Evolutionary conservation across 2,888 invertebrate species (phyloP), one percentile per base, ranked within the genome.

Genomic region (Beris chalybata): DNA sequence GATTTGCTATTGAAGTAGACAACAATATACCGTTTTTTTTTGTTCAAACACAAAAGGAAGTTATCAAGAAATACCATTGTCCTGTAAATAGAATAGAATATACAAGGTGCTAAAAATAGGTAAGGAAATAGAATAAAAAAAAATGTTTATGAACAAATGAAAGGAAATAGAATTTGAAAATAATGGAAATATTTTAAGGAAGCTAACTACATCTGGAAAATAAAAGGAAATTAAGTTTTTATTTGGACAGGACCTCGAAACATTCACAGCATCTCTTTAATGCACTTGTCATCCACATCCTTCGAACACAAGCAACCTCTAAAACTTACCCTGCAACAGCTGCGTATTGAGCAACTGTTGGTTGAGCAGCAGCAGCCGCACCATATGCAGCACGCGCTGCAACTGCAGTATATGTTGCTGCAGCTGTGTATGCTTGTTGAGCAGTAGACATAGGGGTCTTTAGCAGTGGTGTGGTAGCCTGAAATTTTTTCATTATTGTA

Each of bases 401-500:
- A 44, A 92, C 92, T 70, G 92, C 91, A 77, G 92, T 91, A 82
- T 92, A 92, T 71, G 91, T 90, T 66, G 92, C 92, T 74, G 93
- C 93, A 70, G 92, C 92, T 78, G 93, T 92, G 78, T 93, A 92
- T 75, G 90, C 90, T 85, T 93, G 92, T 84, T 92, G 92, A 80
- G 92, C 90, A 81, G 87, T 85, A 80, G 88, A 90, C 83, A 91
- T 84, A 79, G 91, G 92, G 71, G 91, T 90, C 86, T 92, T 92
- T 83, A 92, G 83, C 81, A 92, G 85, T 67, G 92, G 92, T 74
- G 88, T 86, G 72, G 91, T 87, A 73, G 90, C 90, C 76, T 91
- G 89, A 72, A 89, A 89, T 53, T 44, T 53, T 57, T 43, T 52
- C 29, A 22, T 30, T 44, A 29, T 58, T 22, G 22, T 31, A 15